Conservation (phyloP, 1,140 invertebrate genomes). For the Chrysopa pallens region DNA sequence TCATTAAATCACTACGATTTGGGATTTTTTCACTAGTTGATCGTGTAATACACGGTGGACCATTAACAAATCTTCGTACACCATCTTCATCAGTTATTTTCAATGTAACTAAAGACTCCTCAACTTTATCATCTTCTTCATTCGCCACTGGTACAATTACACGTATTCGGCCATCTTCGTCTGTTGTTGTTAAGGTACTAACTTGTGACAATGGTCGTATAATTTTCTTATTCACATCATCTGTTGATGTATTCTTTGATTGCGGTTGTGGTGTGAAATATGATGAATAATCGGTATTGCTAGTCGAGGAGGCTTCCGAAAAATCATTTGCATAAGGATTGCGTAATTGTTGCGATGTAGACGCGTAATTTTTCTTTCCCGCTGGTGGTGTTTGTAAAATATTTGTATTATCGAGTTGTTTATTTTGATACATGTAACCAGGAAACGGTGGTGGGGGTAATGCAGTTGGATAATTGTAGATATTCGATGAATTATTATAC, state of each 20-base stretch:
- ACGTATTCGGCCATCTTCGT: slow-evolving; percentile 30
- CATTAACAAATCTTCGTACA: slow-evolving; percentile 1
- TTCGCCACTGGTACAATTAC: slow-evolving; percentile 31
- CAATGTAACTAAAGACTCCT: slow-evolving; percentile 17
- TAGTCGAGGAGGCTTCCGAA: no score
- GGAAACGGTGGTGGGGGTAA: background rate
- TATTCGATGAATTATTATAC: no score
- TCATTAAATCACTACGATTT: slow-evolving; percentile 63
- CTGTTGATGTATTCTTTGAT: no score
- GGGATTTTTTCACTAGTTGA: slow-evolving; percentile 71
- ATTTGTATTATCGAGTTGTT: background rate
- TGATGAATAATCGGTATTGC: no score
- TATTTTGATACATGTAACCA: background rate
- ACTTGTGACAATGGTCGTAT: slow-evolving; percentile 48
- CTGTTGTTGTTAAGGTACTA: slow-evolving; percentile 35
- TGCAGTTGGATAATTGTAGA: no score
- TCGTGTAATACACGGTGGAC: slow-evolving; percentile 46
- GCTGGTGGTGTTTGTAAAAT: background rate
- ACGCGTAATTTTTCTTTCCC: background rate
- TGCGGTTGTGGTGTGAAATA: no score
- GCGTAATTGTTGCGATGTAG: no score
- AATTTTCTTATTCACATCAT: slow-evolving; percentile 26
- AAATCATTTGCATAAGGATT: no score
- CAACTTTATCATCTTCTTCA: slow-evolving; percentile 18
- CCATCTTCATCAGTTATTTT: slow-evolving; percentile 21